phyloP scores from a whole-genome alignment of 2,113 vertebrate species.

The Gobiocypris rarus region DNA sequence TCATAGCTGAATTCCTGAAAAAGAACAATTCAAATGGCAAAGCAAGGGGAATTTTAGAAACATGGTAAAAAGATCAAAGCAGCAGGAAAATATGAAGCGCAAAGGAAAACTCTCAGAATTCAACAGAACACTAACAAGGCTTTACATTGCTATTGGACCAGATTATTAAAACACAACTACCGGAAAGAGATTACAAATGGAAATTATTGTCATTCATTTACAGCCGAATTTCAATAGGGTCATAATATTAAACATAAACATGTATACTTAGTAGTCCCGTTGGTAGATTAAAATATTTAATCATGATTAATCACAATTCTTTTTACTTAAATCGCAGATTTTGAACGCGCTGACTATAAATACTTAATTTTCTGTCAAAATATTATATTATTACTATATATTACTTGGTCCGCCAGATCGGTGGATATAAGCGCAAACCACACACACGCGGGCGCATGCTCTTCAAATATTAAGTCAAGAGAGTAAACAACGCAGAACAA shows the following conservation, averaged over 20 bases:
- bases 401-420: too few relatives aligned
- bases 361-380: neutral
- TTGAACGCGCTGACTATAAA: neutral
- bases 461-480: too few relatives aligned
- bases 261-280: neutral
- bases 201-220: too few relatives aligned
- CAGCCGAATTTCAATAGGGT: neutral
- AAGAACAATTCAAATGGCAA: slow-evolving; percentile 16
- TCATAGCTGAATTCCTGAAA: slow-evolving; percentile 94
- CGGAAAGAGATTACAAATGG: too few relatives aligned
- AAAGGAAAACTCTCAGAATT: neutral
- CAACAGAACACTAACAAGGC: neutral
- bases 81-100: neutral
- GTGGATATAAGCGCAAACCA: too few relatives aligned
- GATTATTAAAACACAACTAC: neutral
- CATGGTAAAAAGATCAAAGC: neutral
- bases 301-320: neutral
- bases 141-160: too few relatives aligned
- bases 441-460: too few relatives aligned
- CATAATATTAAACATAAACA: neutral
- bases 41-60: neutral
- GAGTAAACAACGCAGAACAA: too few relatives aligned
- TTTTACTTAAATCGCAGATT: neutral
- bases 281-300: neutral
- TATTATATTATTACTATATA: too few relatives aligned